Evolutionary conservation across 2,888 invertebrate genomes (phyloP).

Genomic region (Zygothrica quintamaculata): DNA sequence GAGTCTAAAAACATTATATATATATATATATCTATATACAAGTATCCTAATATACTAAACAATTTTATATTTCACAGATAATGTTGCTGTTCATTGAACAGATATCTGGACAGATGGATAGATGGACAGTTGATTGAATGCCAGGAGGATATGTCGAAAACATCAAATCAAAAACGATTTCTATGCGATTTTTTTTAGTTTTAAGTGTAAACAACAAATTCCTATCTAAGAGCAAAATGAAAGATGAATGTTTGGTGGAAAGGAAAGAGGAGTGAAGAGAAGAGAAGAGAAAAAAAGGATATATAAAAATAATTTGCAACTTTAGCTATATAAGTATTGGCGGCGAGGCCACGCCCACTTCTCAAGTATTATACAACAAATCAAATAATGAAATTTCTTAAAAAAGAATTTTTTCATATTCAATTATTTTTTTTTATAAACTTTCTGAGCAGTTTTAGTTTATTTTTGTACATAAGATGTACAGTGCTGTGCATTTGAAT

Average conservation of each 20-base stretch:
- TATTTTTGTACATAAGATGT: background rate
- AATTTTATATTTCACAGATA: too few species aligned
- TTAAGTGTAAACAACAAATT: conserved; percentile 62
- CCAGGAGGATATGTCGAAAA: background rate
- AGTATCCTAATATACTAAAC: too few species aligned
- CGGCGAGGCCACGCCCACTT: conserved; percentile 57
- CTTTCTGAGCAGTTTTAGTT: background rate
- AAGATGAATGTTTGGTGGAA: conserved; percentile 4
- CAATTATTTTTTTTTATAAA: conserved; percentile 1
- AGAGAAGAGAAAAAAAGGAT: conserved; percentile 8
- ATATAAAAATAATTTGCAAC: conserved; percentile 18
- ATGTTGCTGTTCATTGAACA: too few species aligned
- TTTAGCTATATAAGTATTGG: conserved; percentile 37
- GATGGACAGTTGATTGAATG: too few species aligned
- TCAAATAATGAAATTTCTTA: conserved; percentile 38
- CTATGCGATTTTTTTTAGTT: conserved; percentile 23
- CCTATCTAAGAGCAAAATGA: conserved; percentile 64
- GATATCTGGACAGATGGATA: too few species aligned
- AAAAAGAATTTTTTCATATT: too few species aligned
- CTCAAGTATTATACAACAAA: conserved; percentile 68
- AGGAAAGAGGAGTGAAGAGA: conserved; percentile 11
- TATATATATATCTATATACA: background rate
- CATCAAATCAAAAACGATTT: background rate
- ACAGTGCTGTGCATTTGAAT: conserved; percentile 20
- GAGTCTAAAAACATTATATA: conserved; percentile 11